Conservation (phyloP, 2,888 invertebrate species). For the Clistopyga incitator region DNA sequence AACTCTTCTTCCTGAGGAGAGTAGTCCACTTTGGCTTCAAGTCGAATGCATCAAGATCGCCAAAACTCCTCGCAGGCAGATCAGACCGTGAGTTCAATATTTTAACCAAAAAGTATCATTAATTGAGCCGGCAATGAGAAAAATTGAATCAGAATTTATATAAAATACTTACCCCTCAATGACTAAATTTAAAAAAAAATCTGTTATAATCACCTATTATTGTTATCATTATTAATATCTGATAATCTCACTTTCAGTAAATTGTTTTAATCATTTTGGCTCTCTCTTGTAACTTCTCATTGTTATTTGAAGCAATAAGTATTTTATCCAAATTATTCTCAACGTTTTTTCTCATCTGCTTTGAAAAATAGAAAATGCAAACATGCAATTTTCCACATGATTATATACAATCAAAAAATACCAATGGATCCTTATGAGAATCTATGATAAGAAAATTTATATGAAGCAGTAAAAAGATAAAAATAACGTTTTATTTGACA, state of each 20-base stretch:
- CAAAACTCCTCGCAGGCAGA: slow-evolving; percentile 86
- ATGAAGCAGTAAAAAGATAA: slow-evolving; percentile 59
- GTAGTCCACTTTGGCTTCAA: slow-evolving; percentile 86
- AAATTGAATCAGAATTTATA: too few species aligned
- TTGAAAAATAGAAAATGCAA: neutral
- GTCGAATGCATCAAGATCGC: slow-evolving; percentile 89
- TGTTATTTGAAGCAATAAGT: too few species aligned
- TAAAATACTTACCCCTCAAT: too few species aligned
- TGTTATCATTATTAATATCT: too few species aligned
- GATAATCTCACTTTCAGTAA: too few species aligned
- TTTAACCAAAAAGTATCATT: neutral
- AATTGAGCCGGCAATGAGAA: too few species aligned
- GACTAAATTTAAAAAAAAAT: too few species aligned
- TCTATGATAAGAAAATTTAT: slow-evolving; percentile 73
- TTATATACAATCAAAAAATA: slow-evolving; percentile 74
- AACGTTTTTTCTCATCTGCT: too few species aligned
- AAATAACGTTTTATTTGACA: neutral
- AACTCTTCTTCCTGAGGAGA: slow-evolving; percentile 86
- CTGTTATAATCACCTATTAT: too few species aligned
- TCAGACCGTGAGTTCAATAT: slow-evolving; percentile 87
- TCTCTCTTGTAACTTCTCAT: too few species aligned
- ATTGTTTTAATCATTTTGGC: too few species aligned
- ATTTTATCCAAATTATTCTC: too few species aligned
- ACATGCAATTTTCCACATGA: slow-evolving; percentile 69
- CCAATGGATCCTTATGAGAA: slow-evolving; percentile 81